Percentiles rank a stretch among this genome's conserved stretches.
Evolutionary conservation across 2,797 vertebrate species (phyloP).

Genomic region (Sarcoramphus papa): DNA sequence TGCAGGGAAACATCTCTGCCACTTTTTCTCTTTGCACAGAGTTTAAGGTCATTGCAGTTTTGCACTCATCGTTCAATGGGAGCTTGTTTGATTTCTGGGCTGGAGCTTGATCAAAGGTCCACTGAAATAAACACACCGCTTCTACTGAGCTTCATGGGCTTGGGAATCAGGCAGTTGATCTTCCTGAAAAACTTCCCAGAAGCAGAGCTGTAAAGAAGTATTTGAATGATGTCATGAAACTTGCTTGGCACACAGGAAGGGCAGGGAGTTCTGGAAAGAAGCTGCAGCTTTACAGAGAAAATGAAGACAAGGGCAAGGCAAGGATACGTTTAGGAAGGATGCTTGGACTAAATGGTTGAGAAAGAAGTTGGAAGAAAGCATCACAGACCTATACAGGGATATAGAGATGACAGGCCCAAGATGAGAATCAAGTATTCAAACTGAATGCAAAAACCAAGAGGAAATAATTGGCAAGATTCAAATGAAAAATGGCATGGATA

Average conservation of each 20-base stretch:
- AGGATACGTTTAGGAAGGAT: background rate
- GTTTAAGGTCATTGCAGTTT: background rate
- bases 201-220: background rate
- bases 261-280: background rate
- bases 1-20: background rate
- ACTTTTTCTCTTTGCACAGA: background rate
- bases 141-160: background rate
- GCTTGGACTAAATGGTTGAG: background rate
- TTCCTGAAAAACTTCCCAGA: background rate
- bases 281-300: background rate
- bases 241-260: background rate
- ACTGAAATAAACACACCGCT: background rate
- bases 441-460: background rate
- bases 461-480: background rate
- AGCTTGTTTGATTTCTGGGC: background rate
- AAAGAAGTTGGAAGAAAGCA: background rate
- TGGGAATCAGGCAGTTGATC: background rate
- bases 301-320: background rate
- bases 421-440: background rate
- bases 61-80: background rate
- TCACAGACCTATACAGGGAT: background rate
- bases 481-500: background rate
- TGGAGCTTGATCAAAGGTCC: background rate
- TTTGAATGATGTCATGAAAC: background rate
- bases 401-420: background rate